phyloP scores from a whole-genome alignment of 1,140 invertebrate genomes.

The Aphidius ervi region DNA sequence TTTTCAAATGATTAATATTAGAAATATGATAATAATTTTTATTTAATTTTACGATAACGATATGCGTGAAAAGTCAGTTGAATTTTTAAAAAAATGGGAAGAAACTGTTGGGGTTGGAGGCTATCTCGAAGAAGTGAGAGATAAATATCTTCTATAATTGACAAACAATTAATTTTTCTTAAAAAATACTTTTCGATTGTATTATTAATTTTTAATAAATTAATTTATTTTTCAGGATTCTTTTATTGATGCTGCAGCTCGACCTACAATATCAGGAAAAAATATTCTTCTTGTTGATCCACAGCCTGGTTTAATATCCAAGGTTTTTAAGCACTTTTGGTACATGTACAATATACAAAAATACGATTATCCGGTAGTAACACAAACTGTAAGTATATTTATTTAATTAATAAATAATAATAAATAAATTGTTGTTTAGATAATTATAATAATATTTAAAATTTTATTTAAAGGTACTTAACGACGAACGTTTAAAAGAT shows the following conservation, averaged over 20 bases:
- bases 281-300: conserved; percentile 64
- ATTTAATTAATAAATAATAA: not conserved
- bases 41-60: conserved; percentile 13
- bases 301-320: conserved; percentile 55
- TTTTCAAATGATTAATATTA: too few relatives aligned
- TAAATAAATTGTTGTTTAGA: not conserved
- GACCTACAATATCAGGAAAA: conserved; percentile 51
- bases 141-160: too few relatives aligned
- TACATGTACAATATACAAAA: conserved; percentile 59
- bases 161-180: too few relatives aligned
- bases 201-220: not conserved
- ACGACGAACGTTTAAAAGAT: conserved; percentile 65
- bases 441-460: conserved; percentile 17
- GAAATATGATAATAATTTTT: not conserved
- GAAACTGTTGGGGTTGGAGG: conserved; percentile 39
- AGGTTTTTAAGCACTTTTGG: conserved; percentile 59
- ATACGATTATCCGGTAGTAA: conserved; percentile 61
- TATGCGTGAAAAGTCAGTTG: conserved; percentile 37
- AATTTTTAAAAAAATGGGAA: conserved; percentile 39
- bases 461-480: conserved; percentile 56
- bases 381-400: conserved; percentile 54
- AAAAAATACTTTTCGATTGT: conserved; percentile 3
- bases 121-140: conserved; percentile 37
- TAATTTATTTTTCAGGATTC: conserved; percentile 54
- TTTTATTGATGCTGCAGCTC: conserved; percentile 54